Percentiles rank a stretch among this genome's conserved stretches.
These are phyloP conservation scores for Mus pahari DNA, from an alignment of 2,113 vertebrate genomes.

Conservation along the genomic window DNA sequence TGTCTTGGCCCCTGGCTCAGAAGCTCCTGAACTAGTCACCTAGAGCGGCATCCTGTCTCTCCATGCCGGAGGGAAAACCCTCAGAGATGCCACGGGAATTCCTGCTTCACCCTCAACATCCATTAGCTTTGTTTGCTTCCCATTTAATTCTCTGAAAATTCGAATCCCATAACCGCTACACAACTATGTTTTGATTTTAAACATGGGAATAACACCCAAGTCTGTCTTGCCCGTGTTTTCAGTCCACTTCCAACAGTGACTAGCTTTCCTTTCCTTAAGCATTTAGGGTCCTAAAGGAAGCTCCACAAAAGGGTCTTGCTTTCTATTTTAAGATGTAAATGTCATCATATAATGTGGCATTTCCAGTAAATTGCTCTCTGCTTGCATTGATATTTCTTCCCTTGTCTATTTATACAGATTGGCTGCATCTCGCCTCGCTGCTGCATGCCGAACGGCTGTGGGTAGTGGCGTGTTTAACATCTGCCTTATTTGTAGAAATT, in stretches of 20 bases:
- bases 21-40: too few relatives aligned
- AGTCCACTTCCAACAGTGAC: neutral
- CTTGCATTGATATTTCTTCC: conserved; percentile 6
- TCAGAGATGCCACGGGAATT: neutral
- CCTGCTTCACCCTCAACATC: neutral
- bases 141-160: neutral
- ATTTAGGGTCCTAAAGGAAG: neutral
- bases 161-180: neutral
- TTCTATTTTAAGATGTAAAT: neutral
- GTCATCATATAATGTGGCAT: neutral
- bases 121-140: neutral
- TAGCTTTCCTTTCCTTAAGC: neutral
- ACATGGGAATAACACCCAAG: neutral
- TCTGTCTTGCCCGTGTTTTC: neutral
- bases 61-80: neutral
- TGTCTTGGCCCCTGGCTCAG: neutral
- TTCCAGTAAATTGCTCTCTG: conserved; percentile 17
- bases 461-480: neutral
- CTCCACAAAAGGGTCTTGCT: neutral
- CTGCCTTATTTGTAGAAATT: neutral
- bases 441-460: neutral
- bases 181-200: neutral
- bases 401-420: neutral
- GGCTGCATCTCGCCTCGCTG: neutral
- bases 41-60: rapidly evolving